Evolutionary conservation across 2,797 vertebrate genomes (phyloP).

Genomic region (Neostethus bicornis): DNA sequence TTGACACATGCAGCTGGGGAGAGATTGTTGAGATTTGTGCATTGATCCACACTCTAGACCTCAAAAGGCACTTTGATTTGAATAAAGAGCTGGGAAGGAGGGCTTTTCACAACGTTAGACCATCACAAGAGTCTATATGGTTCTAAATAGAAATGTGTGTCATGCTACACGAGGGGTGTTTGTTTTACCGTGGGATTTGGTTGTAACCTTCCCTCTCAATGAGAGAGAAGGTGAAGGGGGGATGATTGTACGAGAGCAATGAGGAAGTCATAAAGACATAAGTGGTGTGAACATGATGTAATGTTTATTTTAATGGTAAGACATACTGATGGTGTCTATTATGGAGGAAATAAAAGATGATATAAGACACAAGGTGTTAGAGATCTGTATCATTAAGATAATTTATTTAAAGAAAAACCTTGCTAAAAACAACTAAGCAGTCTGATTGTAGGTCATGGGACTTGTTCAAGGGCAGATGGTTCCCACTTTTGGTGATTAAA

Average conservation of each 20-base stretch:
- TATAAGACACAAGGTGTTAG: conserved; percentile 13
- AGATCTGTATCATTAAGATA: conserved; percentile 20
- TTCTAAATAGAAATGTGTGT: conserved; percentile 43
- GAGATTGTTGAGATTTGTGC: conserved; percentile 67
- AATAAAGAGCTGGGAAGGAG: conserved; percentile 48
- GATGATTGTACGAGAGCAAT: conserved; percentile 44
- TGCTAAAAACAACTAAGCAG: background rate
- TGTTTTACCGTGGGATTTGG: conserved; percentile 36
- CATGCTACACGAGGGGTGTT: conserved; percentile 47
- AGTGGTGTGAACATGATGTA: conserved; percentile 27
- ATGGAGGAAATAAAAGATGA: conserved; percentile 30
- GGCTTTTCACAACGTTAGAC: conserved; percentile 46
- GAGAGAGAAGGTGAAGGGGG: conserved; percentile 24
- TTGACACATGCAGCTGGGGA: conserved; percentile 62
- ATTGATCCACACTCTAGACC: conserved; percentile 63
- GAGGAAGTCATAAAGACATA: conserved; percentile 41
- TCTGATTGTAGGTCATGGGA: conserved; percentile 12
- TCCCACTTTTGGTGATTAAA: background rate
- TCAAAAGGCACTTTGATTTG: conserved; percentile 60
- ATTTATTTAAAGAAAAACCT: conserved; percentile 40
- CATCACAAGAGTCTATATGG: conserved; percentile 64
- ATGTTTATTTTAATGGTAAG: conserved; percentile 34
- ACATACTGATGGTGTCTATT: conserved; percentile 23
- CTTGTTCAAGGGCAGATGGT: conserved; percentile 6
- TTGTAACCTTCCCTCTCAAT: conserved; percentile 61